Evolutionary conservation across 2,113 vertebrate genomes (phyloP), one percentile per base, ranked within the genome.

Genomic region (Cyanoderma ruficeps): DNA sequence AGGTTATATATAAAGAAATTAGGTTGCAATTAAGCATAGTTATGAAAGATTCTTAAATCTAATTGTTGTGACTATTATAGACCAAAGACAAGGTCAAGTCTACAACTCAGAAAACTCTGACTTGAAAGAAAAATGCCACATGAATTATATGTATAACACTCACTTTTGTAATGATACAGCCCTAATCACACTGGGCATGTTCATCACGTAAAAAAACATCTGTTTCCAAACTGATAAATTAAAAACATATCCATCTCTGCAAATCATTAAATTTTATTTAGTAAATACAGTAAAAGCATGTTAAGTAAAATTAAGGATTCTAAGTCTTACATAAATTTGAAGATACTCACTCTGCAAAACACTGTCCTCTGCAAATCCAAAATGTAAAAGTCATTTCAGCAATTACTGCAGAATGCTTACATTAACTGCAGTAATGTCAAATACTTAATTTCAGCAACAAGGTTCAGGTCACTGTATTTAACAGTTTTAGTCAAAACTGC

Each of bases 1-100:
- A 87, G 76, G 68, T 96, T 95, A 95, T 95, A 93, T 92, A 90
- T 95, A 93, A 96, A 92, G 90, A 96, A 96, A 97, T 90, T 96
- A 84, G 93, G 94, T 93, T 96, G 88, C 88, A 97, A 96, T 96
- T 94, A 97, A 94, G 76, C 76, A 92, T 93, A 93, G 82, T 96
- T 94, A 93, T 95, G 92, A 94, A 93, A 68, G 65, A 91, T 81
- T 86, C 80, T 96, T 97, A 97, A 87, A 95, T 89, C 91, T 84
- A 94, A 71, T 94, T 60, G 86, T 95, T 89, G 65, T 71, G 79
- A 93, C 79, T 96, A 89, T 95, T 92, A 95, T 86, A 96, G 90
- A 92, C 7, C 15, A 92, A 60, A 94, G 90, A 90, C 76, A 86
- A 96, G 94, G 93, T 93, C 96, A 97, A 83, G 49, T 68, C 71